Percentiles rank a stretch among this genome's conserved stretches.
Conservation (phyloP, 1,140 invertebrate genomes). For the Lordiphosa collinella region DNA sequence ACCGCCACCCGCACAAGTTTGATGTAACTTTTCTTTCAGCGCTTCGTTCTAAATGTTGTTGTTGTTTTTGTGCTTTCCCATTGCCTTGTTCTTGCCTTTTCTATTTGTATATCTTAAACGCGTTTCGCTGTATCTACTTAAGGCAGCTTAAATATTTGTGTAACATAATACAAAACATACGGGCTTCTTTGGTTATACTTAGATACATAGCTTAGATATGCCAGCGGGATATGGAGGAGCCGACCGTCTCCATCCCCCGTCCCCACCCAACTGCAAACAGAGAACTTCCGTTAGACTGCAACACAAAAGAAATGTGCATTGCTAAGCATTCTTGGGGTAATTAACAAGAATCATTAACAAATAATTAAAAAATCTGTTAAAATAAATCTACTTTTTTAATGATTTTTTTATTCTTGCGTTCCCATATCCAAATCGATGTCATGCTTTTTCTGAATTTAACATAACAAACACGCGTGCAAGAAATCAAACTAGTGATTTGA, state of each 20-base stretch:
- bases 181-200: conserved; percentile 75
- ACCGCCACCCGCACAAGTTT: conserved; percentile 46
- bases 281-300: conserved; percentile 5
- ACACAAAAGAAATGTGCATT: too few relatives aligned
- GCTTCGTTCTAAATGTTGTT: conserved; percentile 14
- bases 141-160: conserved; percentile 76
- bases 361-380: too few relatives aligned
- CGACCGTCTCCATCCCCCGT: background rate
- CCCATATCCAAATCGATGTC: too few relatives aligned
- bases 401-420: too few relatives aligned
- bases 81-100: conserved; percentile 25
- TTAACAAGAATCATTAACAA: too few relatives aligned
- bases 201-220: conserved; percentile 68
- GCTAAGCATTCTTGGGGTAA: too few relatives aligned
- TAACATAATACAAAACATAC: conserved; percentile 77
- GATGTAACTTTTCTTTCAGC: conserved; percentile 60
- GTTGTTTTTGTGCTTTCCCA: conserved; percentile 29
- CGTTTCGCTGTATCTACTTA: conserved; percentile 76
- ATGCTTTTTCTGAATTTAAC: background rate
- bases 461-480: background rate
- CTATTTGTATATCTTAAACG: conserved; percentile 75
- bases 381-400: too few relatives aligned
- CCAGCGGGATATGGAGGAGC: background rate
- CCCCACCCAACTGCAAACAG: conserved; percentile 4
- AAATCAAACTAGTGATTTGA: conserved; percentile 18